Base-by-base conservation (phyloP, 2,113 vertebrate species). In the Pithys albifrons region DNA sequence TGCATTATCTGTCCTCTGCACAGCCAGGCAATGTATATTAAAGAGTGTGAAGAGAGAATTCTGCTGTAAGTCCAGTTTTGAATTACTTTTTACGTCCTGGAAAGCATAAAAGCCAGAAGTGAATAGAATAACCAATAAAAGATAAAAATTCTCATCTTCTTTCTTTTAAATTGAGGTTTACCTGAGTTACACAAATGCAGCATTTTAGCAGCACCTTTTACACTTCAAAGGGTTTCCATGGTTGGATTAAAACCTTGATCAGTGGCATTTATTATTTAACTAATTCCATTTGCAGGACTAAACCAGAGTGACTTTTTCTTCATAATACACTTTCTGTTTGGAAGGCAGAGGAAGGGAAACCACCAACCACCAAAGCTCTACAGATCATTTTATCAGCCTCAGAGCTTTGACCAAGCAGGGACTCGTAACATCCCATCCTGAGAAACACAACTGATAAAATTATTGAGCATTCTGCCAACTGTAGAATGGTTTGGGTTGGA, bases 1-100 rank as follows among this genome's bases (percentile, higher is more conserved):
- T 90, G 61, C 83, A 85, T 94, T 67, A 67, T 66, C 65, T 91
- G 89, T 67, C 57, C 57, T 85, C n/a, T 75, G 83, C 79, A 79
- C 48, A 41, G 66, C 71, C 75, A 66, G 83, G 55, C 75, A 85
- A 75, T 54, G 62, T 22, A 37, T 62, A 92, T 91, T 92, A 37
- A 88, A 88, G 37, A 82, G 83, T 85, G 55, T 85, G 57, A 75
- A 88, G 12, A 71, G 71, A 46, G 31, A 46, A 67, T 31, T 49
- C 57, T n/a, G 71, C 83, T 75, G 0, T 24, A 54, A 92, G 58
- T 28, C 57, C 79, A 25, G 61, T 54, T 67, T 19, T 9, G 19
- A 91, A 85, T 91, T 67, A 27, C 54, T 73, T 88, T 94, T 65
- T 76, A 29, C 80, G 45, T 76, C 73, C 80, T 52, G 69, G 64